Evolutionary conservation across 2,113 vertebrate genomes (phyloP).

Genomic region (Copsychus sechellarum): DNA sequence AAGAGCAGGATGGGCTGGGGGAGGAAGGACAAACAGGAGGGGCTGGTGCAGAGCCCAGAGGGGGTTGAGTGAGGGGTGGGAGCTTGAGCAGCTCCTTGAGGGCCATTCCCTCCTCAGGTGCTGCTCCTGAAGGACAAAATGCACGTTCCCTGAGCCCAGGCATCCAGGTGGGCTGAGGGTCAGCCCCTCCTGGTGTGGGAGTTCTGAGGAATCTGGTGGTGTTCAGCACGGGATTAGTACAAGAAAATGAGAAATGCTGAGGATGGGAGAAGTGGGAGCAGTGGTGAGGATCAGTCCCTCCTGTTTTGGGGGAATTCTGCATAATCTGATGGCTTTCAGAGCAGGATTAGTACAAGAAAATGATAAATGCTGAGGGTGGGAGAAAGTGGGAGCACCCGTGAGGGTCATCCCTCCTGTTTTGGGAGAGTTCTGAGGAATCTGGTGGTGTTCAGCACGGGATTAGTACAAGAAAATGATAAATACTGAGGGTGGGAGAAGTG

Average conservation of each 20-base stretch:
- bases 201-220: background rate
- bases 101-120: no score
- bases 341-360: no score
- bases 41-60: background rate
- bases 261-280: background rate
- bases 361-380: no score
- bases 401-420: rapidly evolving
- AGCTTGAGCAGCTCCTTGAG: background rate
- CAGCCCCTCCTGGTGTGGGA: rapidly evolving
- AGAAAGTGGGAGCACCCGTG: no score
- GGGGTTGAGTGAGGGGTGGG: background rate
- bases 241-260: no score
- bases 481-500: background rate
- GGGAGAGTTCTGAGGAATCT: no score
- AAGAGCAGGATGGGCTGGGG: no score
- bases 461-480: no score
- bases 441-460: no score
- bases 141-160: rapidly evolving
- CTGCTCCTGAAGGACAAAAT: background rate
- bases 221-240: rapidly evolving
- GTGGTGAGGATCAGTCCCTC: rapidly evolving
- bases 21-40: background rate
- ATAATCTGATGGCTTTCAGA: no score
- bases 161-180: background rate
- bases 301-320: background rate